Conservation (phyloP, 2,888 invertebrate genomes). For the Baccha elongata region DNA sequence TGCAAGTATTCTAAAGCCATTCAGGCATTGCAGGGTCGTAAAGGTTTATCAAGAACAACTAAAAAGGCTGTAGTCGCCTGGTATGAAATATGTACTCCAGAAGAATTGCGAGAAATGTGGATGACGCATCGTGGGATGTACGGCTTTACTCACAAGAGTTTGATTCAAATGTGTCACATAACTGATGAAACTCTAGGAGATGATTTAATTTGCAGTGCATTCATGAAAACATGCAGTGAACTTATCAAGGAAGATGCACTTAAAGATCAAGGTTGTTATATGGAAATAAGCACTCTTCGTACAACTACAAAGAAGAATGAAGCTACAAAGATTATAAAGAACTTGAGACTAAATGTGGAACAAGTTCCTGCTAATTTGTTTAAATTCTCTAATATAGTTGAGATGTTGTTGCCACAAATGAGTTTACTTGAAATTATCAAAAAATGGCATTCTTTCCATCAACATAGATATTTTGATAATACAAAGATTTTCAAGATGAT, state of each 20-base stretch:
- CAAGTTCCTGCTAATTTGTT: slow-evolving; percentile 78
- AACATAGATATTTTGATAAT: slow-evolving; percentile 74
- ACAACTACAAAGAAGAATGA: slow-evolving; percentile 67
- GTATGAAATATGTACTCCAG: slow-evolving; percentile 77
- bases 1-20: slow-evolving; percentile 76
- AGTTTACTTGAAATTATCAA: slow-evolving; percentile 76
- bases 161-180: slow-evolving; percentile 78
- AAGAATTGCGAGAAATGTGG: slow-evolving; percentile 77
- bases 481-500: slow-evolving; percentile 70
- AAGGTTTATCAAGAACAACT: slow-evolving; percentile 77
- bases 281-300: slow-evolving; percentile 77
- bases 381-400: slow-evolving; percentile 73
- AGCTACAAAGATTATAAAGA: slow-evolving; percentile 76
- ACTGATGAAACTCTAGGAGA: slow-evolving; percentile 74
- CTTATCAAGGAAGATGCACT: slow-evolving; percentile 61
- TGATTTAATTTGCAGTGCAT: slow-evolving; percentile 50
- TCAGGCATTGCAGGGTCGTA: slow-evolving; percentile 74
- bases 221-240: slow-evolving; percentile 75
- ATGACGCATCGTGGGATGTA: slow-evolving; percentile 74
- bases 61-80: slow-evolving; percentile 79
- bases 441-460: slow-evolving; percentile 75
- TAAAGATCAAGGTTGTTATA: slow-evolving; percentile 42
- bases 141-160: slow-evolving; percentile 76
- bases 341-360: slow-evolving; percentile 75
- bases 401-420: slow-evolving; percentile 77